phyloP scores from a whole-genome alignment of 2,888 invertebrate genomes.

The Cristatella mucedo region DNA sequence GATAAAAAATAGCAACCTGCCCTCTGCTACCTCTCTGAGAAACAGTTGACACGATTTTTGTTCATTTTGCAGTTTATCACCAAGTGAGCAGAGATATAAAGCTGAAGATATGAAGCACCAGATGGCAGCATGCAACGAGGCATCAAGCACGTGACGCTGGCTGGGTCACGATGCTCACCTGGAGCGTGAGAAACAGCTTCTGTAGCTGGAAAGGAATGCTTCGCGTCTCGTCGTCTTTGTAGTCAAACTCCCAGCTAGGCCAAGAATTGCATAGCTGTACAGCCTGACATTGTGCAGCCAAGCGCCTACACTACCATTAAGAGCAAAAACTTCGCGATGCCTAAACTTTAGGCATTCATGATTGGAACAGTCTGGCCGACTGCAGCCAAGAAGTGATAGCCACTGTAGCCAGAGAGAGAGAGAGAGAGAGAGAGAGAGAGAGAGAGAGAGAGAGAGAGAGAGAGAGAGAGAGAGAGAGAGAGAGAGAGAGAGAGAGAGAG shows the following conservation, averaged over 20 bases:
- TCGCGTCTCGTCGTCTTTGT: constrained; percentile 47
- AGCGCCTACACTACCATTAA: no score
- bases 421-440: constrained; percentile 1
- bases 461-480: constrained; percentile 1
- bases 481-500: constrained; percentile 1
- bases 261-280: no score
- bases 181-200: constrained; percentile 64
- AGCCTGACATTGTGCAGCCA: no score
- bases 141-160: neutral
- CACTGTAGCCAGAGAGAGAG: neutral
- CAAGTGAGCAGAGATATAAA: constrained; percentile 1
- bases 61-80: no score
- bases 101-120: neutral
- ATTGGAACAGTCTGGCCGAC: no score
- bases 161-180: constrained; percentile 34
- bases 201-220: constrained; percentile 74
- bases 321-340: no score
- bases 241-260: constrained; percentile 54
- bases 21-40: neutral
- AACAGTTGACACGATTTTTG: neutral
- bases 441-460: constrained; percentile 1
- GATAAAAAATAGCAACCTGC: constrained; percentile 8
- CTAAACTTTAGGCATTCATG: no score
- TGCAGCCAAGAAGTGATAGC: neutral
- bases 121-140: neutral